Conservation (phyloP, 2,888 invertebrate species). For the Patella ulyssiponensis region DNA sequence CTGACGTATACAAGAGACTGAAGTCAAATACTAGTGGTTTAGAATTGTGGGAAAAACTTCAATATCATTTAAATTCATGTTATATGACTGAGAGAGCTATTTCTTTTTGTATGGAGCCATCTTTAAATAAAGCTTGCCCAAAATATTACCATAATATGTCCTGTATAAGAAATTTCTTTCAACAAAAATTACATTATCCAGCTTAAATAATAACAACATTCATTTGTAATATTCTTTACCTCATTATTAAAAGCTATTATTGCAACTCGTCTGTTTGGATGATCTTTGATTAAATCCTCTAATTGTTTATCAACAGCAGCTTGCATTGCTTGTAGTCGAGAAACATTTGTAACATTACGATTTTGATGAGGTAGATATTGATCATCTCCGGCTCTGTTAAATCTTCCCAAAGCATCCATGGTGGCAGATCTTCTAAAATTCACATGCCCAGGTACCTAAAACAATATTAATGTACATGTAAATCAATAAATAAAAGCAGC, state of each 20-base stretch:
- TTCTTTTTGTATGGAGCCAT: not conserved
- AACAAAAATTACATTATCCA: no score
- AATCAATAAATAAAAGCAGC: no score
- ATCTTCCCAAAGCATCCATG: not conserved
- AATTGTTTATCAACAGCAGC: constrained; percentile 70
- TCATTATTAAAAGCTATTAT: constrained; percentile 68
- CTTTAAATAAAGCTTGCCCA: not conserved
- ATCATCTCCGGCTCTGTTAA: constrained; percentile 31
- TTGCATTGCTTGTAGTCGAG: constrained; percentile 67
- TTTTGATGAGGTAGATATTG: constrained; percentile 62
- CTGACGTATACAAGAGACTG: no score
- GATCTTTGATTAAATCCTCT: constrained; percentile 60
- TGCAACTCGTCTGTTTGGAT: constrained; percentile 65
- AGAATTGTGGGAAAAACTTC: no score
- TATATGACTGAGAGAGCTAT: not conserved
- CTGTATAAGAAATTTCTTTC: not conserved
- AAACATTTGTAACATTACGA: constrained; percentile 64
- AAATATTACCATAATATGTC: not conserved
- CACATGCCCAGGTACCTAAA: not conserved
- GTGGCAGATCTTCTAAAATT: not conserved
- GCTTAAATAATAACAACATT: no score
- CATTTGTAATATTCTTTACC: constrained; percentile 38
- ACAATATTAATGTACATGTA: not conserved
- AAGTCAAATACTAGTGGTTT: no score
- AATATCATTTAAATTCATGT: not conserved